Base-by-base conservation (phyloP, 2,113 vertebrate species). In the Collichthys lucidus region DNA sequence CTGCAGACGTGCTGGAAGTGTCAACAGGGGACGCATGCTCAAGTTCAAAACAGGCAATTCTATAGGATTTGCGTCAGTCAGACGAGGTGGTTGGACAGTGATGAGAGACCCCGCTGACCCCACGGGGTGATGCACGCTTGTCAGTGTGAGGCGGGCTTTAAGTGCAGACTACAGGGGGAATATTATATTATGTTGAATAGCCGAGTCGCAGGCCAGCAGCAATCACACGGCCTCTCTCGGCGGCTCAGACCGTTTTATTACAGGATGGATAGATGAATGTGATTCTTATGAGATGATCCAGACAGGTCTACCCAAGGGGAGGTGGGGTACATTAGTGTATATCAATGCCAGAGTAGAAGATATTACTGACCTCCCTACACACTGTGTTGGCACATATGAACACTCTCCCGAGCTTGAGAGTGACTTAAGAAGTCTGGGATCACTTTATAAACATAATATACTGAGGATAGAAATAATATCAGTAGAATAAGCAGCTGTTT, bases 11-110 rank as follows among this genome's bases (percentile, higher is more conserved):
- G 79, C 72, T 68, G 82, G 50, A 76, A 35, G 84, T 88, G 90
- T 89, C 86, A 90, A 84, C 80, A 72, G 82, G 89, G 84, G 77
- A 88, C 31, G 24, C 73, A n/a, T 61, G 87, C 72, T 88, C 74
- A 61, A 84, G 83, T 85, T 83, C 71, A 89, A 90, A 93, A 79
- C 78, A 83, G 77, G 77, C 86, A 59, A 85, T 91, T 84, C 82
- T 79, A 91, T 61, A 90, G 91, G 92, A 93, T 92, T 93, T 92
- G 86, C 81, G 88, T 93, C 93, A 93, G 86, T 91, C 89, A 90
- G 74, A 74, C 70, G n/a, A 57, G 62, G 52, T 61, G 74, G 74
- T 85, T 82, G 85, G 93, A 93, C 88, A 88, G 86, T 89, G 91
- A 92, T 90, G 85, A 78, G 89, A 84, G 90, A 91, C 85, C 91